These are phyloP conservation scores for Drosophila ochracea DNA, from an alignment of 2,888 invertebrate species.

Conservation along the genomic window DNA sequence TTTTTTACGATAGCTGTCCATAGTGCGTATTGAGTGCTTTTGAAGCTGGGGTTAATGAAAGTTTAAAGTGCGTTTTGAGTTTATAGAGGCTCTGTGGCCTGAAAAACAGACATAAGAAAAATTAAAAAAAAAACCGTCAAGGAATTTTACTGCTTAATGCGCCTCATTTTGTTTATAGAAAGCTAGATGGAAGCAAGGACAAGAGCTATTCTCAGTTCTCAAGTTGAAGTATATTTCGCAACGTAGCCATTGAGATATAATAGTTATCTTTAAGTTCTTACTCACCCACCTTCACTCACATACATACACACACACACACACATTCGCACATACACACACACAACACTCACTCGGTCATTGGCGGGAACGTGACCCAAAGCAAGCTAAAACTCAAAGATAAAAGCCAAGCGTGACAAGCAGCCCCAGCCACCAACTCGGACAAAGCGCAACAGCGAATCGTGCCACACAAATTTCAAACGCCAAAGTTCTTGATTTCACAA, in stretches of 20 bases:
- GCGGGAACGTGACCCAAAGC: conserved; percentile 61
- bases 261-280: conserved; percentile 34
- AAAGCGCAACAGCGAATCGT: conserved; percentile 55
- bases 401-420: conserved; percentile 63
- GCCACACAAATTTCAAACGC: conserved; percentile 46
- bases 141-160: not conserved
- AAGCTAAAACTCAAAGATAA: conserved; percentile 42
- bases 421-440: conserved; percentile 7
- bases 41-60: not conserved
- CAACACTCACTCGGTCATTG: conserved; percentile 14
- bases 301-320: not conserved
- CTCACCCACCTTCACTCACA: conserved; percentile 25
- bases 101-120: not conserved
- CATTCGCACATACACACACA: not conserved
- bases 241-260: not conserved
- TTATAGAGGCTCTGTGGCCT: not conserved
- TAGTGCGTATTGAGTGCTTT: not conserved
- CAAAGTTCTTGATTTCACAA: conserved; percentile 74
- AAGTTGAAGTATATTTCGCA: conserved; percentile 1
- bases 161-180: not conserved
- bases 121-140: not conserved
- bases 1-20: not conserved
- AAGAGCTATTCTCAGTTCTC: not conserved
- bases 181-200: not conserved
- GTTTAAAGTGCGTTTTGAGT: not conserved